Base-by-base conservation (phyloP, 2,797 vertebrate species). In the Zalophus californianus region DNA sequence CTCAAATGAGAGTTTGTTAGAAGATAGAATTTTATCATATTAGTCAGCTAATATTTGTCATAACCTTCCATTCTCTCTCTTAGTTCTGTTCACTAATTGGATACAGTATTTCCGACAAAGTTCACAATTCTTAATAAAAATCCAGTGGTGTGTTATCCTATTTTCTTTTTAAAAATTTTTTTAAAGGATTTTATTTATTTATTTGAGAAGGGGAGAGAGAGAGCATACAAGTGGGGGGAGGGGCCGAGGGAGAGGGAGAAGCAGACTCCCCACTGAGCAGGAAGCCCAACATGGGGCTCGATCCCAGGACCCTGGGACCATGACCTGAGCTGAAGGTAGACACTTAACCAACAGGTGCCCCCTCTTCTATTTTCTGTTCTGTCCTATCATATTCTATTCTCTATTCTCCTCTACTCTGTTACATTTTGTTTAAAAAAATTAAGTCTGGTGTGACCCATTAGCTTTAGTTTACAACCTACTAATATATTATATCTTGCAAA, bases 391-490 rank as follows among this genome's bases (percentile, higher is more conserved):
- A 77, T 58, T 72, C 21, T 44, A 72, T 75, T 64, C 52, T 62
- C 41, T 62, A 29, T 48, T 92, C 25, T 32, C 38, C 32, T 64
- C 13, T 58, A 44, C 29, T 85, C 10, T 66, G 64, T 48, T 78
- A 32, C 12, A 27, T 94, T 86, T 83, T 7, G 4, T 70, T 90
- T 44, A 23, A 91, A 93, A 82, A 92, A 82, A 32, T 11, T 95
- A 84, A 84, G 38, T 75, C 44, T 89, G 29, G 13, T 64, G 35
- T 96, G 44, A 89, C 7, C n/a, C 50, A 73, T 85, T 79, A 86
- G 52, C 73, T 90, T 90, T 75, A 77, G 78, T 96, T 90, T 88
- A 73, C 13, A 79, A 52, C 93, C 44, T 62, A 41, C 27, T 94
- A 64, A 62, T 75, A 29, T 20, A 58, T 60, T 92, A 11, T 72